Evolutionary conservation across 2,797 vertebrate species (phyloP).

Genomic region (Pyrocephalus nanus): DNA sequence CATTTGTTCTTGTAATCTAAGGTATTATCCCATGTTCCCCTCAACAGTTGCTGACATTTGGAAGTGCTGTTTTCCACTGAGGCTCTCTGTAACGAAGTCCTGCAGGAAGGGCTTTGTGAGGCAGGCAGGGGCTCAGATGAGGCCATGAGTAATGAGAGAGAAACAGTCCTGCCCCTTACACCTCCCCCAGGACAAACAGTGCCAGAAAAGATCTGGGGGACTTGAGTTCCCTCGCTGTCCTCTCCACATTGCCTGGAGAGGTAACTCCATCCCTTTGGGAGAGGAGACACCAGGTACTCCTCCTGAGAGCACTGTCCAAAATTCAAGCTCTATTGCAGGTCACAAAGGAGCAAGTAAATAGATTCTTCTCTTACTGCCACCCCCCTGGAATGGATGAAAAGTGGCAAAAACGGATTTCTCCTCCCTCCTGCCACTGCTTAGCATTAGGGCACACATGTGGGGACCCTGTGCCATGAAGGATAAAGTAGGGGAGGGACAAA

Average conservation of each 20-base stretch:
- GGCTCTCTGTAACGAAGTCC: background rate
- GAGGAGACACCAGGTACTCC: background rate
- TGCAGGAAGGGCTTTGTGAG: background rate
- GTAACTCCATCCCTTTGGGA: background rate
- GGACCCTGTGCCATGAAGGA: background rate
- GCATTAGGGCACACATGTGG: fast-evolving
- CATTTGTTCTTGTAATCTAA: background rate
- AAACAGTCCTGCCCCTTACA: background rate
- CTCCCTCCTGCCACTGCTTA: background rate
- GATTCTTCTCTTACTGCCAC: background rate
- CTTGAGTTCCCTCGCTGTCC: background rate
- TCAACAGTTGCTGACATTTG: background rate
- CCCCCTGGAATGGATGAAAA: background rate
- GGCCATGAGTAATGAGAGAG: background rate
- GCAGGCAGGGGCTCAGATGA: background rate
- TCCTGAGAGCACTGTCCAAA: background rate
- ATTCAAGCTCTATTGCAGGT: background rate
- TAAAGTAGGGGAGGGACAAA: background rate
- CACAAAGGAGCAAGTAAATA: background rate
- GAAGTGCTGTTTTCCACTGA: background rate
- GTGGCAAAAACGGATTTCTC: background rate
- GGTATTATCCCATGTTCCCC: background rate
- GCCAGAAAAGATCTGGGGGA: background rate
- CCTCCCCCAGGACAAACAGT: background rate
- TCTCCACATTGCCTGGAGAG: background rate